Base-by-base conservation (phyloP, 1,140 invertebrate species). In the Papilio machaon region DNA sequence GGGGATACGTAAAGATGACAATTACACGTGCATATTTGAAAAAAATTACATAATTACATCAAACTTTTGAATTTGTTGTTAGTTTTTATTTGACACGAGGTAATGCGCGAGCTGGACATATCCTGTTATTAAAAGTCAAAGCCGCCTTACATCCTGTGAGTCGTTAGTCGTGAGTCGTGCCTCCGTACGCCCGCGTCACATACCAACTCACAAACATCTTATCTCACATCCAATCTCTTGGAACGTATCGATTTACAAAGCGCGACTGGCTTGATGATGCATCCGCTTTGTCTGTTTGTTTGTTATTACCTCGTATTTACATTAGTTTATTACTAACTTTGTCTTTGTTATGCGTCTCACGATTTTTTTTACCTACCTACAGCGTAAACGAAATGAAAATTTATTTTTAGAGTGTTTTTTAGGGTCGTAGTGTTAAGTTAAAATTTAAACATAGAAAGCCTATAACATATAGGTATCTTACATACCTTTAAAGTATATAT, bases 171-270 rank as follows among this genome's bases (percentile, higher is more conserved):
- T 38, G 10, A 49, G 54, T 83, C 80, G 67, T 82, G 81, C 81
- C 86, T 84, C 84, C 83, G 78, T 84, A 76, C 74, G 82, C 73
- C 80, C 74, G 74, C 82, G 83, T 86, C 84, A 86, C 87, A 86
- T 90, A 89, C 84, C 86, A 84, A 87, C 86, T 80, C 60, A 49
- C 47, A 81, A 83, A 86, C 87, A 83, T 85, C 84, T 89, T 89
- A 87, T 85, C 70, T 86, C 84, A 74, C 58, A 47, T 76, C 47
- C 74, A 76, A 49, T 47, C 58, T 79, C 60, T 35, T 79, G 77
- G 30, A 79, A 64, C 77, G 77, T 64, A 64, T 64, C 54, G 77
- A 79, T 79, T 79, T 64, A 79, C 77, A 64, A 79, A 46, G 58
- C 77, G 54, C 54, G 43, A 79, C 35, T 38, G 30, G 47, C 77